A percentile compares a stretch with the other conserved stretches of the same genome.
These are phyloP conservation scores for Temnothorax unifasciatus DNA, from an alignment of 2,888 invertebrate genomes.

Conservation along the genomic window DNA sequence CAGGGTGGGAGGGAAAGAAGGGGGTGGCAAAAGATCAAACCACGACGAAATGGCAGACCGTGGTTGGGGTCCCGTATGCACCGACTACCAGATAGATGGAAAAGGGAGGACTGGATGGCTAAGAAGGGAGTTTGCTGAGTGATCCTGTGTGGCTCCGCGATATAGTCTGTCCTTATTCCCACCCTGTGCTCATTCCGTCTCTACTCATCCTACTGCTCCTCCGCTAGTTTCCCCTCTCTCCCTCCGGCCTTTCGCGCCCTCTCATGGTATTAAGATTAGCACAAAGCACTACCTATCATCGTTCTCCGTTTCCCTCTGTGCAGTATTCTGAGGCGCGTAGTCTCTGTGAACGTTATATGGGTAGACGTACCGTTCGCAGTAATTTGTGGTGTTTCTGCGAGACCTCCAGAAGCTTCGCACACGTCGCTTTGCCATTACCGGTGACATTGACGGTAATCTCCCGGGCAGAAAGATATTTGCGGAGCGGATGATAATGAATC, in stretches of 20 bases:
- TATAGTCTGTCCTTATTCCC: constrained; percentile 63
- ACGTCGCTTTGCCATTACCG: constrained; percentile 60
- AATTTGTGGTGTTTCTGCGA: constrained; percentile 71
- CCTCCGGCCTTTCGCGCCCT: constrained; percentile 43
- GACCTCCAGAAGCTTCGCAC: constrained; percentile 56
- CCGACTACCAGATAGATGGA: constrained; percentile 62
- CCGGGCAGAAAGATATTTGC: constrained; percentile 53
- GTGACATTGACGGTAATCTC: constrained; percentile 66
- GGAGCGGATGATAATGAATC: constrained; percentile 63
- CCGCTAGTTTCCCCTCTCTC: constrained; percentile 52
- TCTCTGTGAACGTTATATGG: constrained; percentile 65
- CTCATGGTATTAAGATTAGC: constrained; percentile 82
- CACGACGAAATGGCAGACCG: constrained; percentile 72
- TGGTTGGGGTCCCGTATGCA: constrained; percentile 76
- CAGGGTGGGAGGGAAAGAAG: constrained; percentile 24
- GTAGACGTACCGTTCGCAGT: constrained; percentile 67
- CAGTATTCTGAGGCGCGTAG: constrained; percentile 45
- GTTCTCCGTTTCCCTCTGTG: constrained; percentile 59
- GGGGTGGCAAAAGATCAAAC: constrained; percentile 78
- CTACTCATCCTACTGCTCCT: constrained; percentile 57
- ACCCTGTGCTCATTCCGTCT: constrained; percentile 62
- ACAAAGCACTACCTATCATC: constrained; percentile 78
- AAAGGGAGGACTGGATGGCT: constrained; percentile 59
- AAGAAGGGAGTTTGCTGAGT: constrained; percentile 73
- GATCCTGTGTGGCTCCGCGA: constrained; percentile 76